Conservation (phyloP, 2,797 vertebrate genomes). For the Enteromius argenteus region DNA sequence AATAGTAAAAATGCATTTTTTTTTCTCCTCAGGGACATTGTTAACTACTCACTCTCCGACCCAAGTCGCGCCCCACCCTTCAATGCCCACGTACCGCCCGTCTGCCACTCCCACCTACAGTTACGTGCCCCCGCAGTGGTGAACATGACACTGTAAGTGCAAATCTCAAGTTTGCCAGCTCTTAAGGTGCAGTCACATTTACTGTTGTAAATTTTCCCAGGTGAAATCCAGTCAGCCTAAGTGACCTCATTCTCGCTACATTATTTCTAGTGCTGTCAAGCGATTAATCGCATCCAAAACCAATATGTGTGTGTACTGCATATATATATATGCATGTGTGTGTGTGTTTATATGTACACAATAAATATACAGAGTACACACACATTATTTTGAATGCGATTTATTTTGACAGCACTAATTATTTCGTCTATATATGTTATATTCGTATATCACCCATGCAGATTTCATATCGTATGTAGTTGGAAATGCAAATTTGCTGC, state of each 20-base stretch:
- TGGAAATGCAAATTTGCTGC: background rate
- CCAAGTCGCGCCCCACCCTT: constrained; percentile 89
- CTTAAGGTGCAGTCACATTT: background rate
- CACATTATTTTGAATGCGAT: too few relatives aligned
- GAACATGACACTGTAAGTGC: constrained; percentile 89
- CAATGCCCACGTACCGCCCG: constrained; percentile 93
- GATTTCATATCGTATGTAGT: background rate
- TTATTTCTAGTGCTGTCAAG: too few relatives aligned
- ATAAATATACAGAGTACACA: too few relatives aligned
- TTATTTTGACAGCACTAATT: too few relatives aligned
- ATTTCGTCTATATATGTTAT: too few relatives aligned
- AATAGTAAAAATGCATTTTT: background rate
- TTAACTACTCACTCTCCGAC: constrained; percentile 96
- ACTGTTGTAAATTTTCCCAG: background rate
- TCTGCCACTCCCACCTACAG: constrained; percentile 97
- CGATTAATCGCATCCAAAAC: too few relatives aligned
- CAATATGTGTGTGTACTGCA: too few relatives aligned
- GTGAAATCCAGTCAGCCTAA: background rate
- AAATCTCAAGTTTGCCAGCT: background rate
- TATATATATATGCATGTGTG: too few relatives aligned
- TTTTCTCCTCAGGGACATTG: constrained; percentile 85
- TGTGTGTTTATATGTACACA: too few relatives aligned
- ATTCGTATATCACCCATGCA: background rate
- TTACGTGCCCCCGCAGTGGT: constrained; percentile 98
- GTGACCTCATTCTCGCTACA: too few relatives aligned